phyloP scores from a whole-genome alignment of 2,113 vertebrate species.

The Hyperoodon ampullatus region DNA sequence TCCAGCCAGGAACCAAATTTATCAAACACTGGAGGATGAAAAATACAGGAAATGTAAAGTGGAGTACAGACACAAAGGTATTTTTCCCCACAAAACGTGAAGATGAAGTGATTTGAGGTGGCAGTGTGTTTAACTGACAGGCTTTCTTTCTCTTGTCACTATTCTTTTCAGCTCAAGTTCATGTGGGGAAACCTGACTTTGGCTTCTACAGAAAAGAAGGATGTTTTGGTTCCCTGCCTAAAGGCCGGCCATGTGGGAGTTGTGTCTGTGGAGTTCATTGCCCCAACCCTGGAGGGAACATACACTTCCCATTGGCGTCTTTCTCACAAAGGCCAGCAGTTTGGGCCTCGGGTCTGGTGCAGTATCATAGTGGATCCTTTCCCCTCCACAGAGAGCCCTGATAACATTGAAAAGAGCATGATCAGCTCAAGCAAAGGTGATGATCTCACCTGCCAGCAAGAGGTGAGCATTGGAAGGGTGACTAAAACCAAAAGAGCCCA shows the following conservation, averaged over 20 bases:
- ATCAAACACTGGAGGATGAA: slow-evolving; percentile 99
- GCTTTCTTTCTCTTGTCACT: slow-evolving; percentile 19
- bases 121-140: neutral
- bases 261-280: slow-evolving; percentile 95
- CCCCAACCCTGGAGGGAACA: slow-evolving; percentile 94
- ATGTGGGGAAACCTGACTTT: slow-evolving; percentile 98
- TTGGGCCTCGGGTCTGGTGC: slow-evolving; percentile 98
- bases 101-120: neutral
- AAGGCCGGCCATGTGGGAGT: slow-evolving; percentile 94
- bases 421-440: slow-evolving; percentile 61
- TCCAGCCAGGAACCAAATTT: slow-evolving; percentile 96
- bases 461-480: slow-evolving; percentile 86
- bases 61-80: slow-evolving; percentile 96
- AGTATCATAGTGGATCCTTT: slow-evolving; percentile 95
- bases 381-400: slow-evolving; percentile 66
- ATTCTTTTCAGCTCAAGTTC: slow-evolving; percentile 91
- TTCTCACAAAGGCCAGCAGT: slow-evolving; percentile 96
- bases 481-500: neutral
- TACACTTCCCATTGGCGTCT: slow-evolving; percentile 99
- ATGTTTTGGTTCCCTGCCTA: slow-evolving; percentile 93
- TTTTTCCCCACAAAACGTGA: neutral
- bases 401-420: slow-evolving; percentile 65
- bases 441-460: slow-evolving; percentile 80
- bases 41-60: slow-evolving; percentile 95
- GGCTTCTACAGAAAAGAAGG: slow-evolving; percentile 91